phyloP scores from a whole-genome alignment of 2,797 vertebrate species.

The Buceros bicornis region DNA sequence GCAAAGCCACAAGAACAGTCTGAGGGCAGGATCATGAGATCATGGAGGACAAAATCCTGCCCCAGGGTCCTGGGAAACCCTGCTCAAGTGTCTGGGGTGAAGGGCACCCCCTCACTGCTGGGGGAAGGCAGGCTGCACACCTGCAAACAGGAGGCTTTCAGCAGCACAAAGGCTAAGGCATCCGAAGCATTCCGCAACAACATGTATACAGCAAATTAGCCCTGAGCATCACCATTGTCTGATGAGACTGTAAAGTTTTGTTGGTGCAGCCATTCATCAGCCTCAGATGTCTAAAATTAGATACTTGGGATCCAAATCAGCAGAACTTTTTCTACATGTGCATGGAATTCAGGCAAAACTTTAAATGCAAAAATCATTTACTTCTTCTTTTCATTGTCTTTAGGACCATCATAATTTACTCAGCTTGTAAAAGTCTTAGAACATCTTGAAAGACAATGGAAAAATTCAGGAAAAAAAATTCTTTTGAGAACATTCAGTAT shows the following conservation, averaged over 20 bases:
- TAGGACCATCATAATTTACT: slow-evolving; percentile 21
- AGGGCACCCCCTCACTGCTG: background rate
- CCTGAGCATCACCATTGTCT: fast-evolving
- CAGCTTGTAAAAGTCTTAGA: background rate
- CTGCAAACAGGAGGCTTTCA: background rate
- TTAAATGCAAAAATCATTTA: slow-evolving; percentile 13
- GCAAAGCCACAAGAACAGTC: fast-evolving
- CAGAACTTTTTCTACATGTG: background rate
- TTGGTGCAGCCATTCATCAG: slow-evolving; percentile 10
- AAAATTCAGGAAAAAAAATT: background rate
- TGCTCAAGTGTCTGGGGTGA: background rate
- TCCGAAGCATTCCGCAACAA: background rate
- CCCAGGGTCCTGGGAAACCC: background rate
- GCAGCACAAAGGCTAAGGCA: background rate
- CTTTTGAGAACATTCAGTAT: background rate
- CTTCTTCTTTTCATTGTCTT: background rate
- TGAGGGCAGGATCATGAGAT: background rate
- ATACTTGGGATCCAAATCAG: background rate
- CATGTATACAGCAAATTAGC: background rate
- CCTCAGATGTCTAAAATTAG: slow-evolving; percentile 34
- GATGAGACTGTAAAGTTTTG: background rate
- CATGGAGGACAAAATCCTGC: background rate
- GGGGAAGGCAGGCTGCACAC: background rate
- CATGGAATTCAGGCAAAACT: background rate
- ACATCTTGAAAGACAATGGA: background rate